Evolutionary conservation across 2,113 vertebrate species (phyloP), one percentile per base, ranked within the genome.

Genomic region (Bombycilla garrulus): DNA sequence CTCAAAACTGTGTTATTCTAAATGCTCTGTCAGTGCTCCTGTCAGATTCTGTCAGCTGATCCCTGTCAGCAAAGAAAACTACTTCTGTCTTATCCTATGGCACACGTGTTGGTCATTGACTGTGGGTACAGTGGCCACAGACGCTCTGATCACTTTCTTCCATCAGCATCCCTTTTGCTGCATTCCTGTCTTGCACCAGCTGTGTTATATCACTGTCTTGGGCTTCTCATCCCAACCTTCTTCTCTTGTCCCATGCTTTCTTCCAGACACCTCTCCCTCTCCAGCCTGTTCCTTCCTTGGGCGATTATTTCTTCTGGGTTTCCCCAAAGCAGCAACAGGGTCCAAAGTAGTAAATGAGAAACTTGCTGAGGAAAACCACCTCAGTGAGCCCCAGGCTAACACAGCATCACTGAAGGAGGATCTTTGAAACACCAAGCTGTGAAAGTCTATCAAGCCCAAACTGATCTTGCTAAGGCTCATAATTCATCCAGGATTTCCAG

Each of bases 91-190:
- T 91, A 48, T 33, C 53, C 78, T 38, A 4, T 26, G 45, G 23
- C 42, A 61, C 42, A 35, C 0, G 0, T 40, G 48, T 48, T 44
- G 22, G 31, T 76, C 50, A 45, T 7, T 62, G 57, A 11, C 48
- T 82, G 35, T 42, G 28, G 23, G 11, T 60, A 20, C 6, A 57
- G 38, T 2, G 4, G 28, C 56, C 35, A 48, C 40, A 78, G 35
- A 38, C 14, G 21, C 44, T 65, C 66, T 70, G 22, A 80, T 73
- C 24, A 19, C 38, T 70, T 83, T 91, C 50, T 78, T 11, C 45
- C n/a, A 53, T 22, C 44, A 36, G 13, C 28, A 62, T 38, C 47
- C 62, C 73, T 71, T 84, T 76, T 47, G 15, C 29, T 73, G 26
- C 35, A 38, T 21, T 45, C 18, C 16, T 45, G 38, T 42, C 35